These are phyloP conservation scores for Trematocara zebra DNA, from an alignment of 2,113 vertebrate species.

Conservation along the genomic window DNA sequence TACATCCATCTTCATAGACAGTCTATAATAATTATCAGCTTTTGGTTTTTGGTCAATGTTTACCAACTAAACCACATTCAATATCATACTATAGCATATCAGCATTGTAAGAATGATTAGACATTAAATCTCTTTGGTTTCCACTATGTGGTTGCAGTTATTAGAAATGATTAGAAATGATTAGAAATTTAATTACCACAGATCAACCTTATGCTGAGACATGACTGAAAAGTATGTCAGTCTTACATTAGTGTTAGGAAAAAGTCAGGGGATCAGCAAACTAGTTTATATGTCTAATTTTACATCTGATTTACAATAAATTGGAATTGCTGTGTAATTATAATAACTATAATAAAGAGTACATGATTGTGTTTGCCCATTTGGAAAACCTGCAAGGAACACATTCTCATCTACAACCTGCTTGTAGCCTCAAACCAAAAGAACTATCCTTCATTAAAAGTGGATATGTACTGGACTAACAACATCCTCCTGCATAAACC, in stretches of 20 bases:
- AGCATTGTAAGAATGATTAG: neutral
- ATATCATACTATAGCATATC: neutral
- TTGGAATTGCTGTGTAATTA: neutral
- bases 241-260: neutral
- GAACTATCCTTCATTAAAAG: neutral
- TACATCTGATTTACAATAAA: neutral
- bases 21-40: neutral
- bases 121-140: neutral
- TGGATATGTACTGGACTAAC: neutral
- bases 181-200: neutral
- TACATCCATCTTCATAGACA: neutral
- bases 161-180: too few species aligned
- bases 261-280: neutral
- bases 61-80: neutral
- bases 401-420: neutral
- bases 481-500: neutral
- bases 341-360: neutral
- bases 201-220: neutral
- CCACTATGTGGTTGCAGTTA: neutral
- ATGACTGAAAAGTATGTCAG: neutral
- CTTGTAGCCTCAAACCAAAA: slow-evolving; percentile 15
- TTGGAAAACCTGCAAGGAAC: neutral
- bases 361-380: neutral
- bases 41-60: neutral
- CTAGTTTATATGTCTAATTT: neutral